phyloP scores from a whole-genome alignment of 1,140 invertebrate genomes.

The Berghia stephanieae region DNA sequence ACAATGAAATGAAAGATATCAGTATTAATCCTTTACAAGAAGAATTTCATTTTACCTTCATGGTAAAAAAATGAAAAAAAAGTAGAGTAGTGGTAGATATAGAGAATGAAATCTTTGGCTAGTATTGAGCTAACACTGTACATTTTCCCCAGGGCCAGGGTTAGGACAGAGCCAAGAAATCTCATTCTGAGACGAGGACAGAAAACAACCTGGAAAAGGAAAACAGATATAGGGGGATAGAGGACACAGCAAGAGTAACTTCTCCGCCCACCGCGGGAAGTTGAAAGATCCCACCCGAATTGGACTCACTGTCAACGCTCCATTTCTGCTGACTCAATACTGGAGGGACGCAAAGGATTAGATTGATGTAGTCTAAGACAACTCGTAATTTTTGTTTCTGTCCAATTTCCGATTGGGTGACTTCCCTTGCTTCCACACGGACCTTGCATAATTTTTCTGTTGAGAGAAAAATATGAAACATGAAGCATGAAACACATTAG shows the following conservation, averaged over 20 bases:
- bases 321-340: conserved; percentile 77
- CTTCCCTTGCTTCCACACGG: conserved; percentile 96
- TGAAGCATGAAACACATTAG: too few species aligned
- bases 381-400: conserved; percentile 93
- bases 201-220: too few species aligned
- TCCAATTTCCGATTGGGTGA: conserved; percentile 97
- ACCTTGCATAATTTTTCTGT: conserved; percentile 88
- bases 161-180: too few species aligned
- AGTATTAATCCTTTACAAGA: too few species aligned
- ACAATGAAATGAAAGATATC: too few species aligned
- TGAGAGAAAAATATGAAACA: conserved; percentile 42
- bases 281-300: not conserved
- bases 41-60: too few species aligned
- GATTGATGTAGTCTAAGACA: conserved; percentile 87
- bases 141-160: too few species aligned
- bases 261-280: not conserved
- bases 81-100: too few species aligned
- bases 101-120: too few species aligned
- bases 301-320: conserved; percentile 84
- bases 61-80: too few species aligned
- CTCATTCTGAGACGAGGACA: too few species aligned
- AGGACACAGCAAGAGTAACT: not conserved
- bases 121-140: too few species aligned
- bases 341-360: conserved; percentile 69
- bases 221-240: conserved; percentile 40